These are phyloP conservation scores for Pseudochromis fuscus DNA, from an alignment of 2,797 vertebrate species.

Conservation along the genomic window DNA sequence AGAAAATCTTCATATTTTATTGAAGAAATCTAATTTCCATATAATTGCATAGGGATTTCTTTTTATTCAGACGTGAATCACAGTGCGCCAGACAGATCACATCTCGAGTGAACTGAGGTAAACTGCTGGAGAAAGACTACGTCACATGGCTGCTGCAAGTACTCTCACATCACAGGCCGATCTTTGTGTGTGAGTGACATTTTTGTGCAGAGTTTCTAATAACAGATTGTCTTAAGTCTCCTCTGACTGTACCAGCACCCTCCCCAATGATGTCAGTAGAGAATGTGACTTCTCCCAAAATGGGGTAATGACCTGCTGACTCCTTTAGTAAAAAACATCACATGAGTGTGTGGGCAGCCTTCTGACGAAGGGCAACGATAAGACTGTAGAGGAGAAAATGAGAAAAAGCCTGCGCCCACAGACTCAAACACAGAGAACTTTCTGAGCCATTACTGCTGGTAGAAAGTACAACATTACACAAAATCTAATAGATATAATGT, in stretches of 20 bases:
- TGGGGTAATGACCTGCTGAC: slow-evolving; percentile 38
- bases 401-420: background rate
- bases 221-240: slow-evolving; percentile 10
- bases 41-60: slow-evolving; percentile 14
- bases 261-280: slow-evolving; percentile 41
- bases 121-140: slow-evolving; percentile 16
- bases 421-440: background rate
- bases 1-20: slow-evolving; percentile 18
- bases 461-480: background rate
- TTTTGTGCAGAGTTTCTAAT: slow-evolving; percentile 18
- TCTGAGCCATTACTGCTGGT: background rate
- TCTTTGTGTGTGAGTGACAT: slow-evolving; percentile 22
- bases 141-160: slow-evolving; percentile 35
- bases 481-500: background rate
- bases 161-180: slow-evolving; percentile 31
- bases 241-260: slow-evolving; percentile 17
- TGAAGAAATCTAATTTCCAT: slow-evolving; percentile 12
- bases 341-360: slow-evolving; percentile 46
- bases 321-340: slow-evolving; percentile 50
- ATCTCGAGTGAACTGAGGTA: slow-evolving; percentile 21
- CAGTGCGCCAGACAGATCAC: slow-evolving; percentile 19
- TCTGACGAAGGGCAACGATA: slow-evolving; percentile 31
- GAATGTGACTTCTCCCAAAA: slow-evolving; percentile 56
- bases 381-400: slow-evolving; percentile 17
- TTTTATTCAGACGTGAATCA: slow-evolving; percentile 29